Evolutionary conservation across 2,113 vertebrate species (phyloP).

Genomic region (Hippolais icterina): DNA sequence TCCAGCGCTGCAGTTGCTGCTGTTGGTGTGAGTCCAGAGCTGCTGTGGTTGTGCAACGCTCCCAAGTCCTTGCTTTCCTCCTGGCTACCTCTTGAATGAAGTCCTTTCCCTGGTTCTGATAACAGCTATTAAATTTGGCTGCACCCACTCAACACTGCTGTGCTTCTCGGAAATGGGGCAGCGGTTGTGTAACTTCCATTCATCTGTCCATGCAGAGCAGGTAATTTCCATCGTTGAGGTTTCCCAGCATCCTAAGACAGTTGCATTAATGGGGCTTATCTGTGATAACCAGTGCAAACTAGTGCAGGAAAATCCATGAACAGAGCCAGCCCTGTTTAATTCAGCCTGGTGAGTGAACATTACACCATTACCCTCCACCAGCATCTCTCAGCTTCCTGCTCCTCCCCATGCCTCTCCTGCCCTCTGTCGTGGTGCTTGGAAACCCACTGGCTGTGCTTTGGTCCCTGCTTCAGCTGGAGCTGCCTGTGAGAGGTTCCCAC

Average conservation of each 20-base stretch:
- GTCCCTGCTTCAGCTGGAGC: not conserved
- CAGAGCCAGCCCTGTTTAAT: constrained; percentile 3
- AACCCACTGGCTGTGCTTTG: not conserved
- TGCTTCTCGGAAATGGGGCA: not conserved
- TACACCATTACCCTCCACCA: not conserved
- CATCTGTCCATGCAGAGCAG: constrained; percentile 2
- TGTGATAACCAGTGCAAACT: constrained; percentile 51
- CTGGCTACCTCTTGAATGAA: not conserved
- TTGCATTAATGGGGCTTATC: constrained; percentile 43
- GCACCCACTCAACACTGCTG: not conserved
- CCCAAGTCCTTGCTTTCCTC: not conserved
- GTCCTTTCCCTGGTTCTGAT: constrained; percentile 31
- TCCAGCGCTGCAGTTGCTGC: not conserved
- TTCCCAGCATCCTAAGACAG: constrained; percentile 19
- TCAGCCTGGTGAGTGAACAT: not conserved
- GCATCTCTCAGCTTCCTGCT: not conserved
- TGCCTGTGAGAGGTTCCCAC: not conserved
- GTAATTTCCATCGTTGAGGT: constrained; percentile 46
- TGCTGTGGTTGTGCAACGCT: not conserved
- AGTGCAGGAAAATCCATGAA: not conserved
- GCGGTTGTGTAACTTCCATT: not conserved
- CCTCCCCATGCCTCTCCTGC: not conserved
- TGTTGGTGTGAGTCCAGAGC: constrained; percentile 39
- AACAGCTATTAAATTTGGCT: constrained; percentile 5
- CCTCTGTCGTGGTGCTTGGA: fast-evolving